Evolutionary conservation across 2,113 vertebrate species (phyloP).

Genomic region (Channa argus): DNA sequence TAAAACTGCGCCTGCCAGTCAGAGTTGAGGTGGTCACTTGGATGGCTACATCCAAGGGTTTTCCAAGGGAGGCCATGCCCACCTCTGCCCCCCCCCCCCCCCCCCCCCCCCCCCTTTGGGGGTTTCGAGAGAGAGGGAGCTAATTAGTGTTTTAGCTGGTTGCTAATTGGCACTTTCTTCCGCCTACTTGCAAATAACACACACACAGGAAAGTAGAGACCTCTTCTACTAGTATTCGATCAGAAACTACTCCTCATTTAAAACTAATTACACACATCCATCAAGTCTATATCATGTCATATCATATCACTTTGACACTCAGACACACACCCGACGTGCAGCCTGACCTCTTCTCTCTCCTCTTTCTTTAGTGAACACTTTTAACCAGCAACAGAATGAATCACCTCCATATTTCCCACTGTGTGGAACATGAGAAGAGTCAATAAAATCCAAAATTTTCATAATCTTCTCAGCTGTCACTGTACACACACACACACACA

Average conservation of each 20-base stretch:
- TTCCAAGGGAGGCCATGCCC: too few relatives aligned
- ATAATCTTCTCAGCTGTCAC: conserved; percentile 11
- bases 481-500: background rate
- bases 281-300: conserved; percentile 10
- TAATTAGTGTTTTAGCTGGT: conserved; percentile 83
- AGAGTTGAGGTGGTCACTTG: too few relatives aligned
- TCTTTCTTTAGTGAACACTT: background rate
- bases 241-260: conserved; percentile 16
- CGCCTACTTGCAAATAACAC: conserved; percentile 53
- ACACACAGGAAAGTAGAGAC: conserved; percentile 3
- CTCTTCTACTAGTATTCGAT: conserved; percentile 9
- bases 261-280: conserved; percentile 26
- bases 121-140: conserved; percentile 28
- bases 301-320: conserved; percentile 2
- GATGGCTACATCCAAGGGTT: too few relatives aligned
- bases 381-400: conserved; percentile 13
- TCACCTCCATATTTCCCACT: background rate
- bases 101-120: too few relatives aligned
- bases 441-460: background rate
- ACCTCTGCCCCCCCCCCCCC: too few relatives aligned
- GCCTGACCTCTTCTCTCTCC: background rate
- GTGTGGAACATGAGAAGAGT: background rate
- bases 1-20: too few relatives aligned
- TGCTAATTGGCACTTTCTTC: conserved; percentile 80
- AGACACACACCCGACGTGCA: background rate